Evolutionary conservation across 30 jellyfish, hydroid and myxozoan genomes (phyloP).

Genomic region (Mastigias papua): DNA sequence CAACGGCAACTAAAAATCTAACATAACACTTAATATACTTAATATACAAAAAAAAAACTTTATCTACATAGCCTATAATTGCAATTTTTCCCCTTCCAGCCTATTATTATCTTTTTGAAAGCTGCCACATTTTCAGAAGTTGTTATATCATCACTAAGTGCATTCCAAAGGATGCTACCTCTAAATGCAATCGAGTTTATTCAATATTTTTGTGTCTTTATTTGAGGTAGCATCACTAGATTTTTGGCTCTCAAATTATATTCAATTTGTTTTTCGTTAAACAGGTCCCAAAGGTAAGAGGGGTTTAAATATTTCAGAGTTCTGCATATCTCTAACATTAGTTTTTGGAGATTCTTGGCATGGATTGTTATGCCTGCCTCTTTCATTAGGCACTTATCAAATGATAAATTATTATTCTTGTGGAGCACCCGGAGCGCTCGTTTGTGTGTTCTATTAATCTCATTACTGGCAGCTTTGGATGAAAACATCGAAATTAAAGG

Average conservation of each 20-base stretch:
- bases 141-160: slow-evolving; percentile 18
- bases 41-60: not conserved
- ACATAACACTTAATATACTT: no score
- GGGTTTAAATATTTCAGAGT: slow-evolving; percentile 49
- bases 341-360: slow-evolving; percentile 36
- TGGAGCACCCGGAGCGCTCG: slow-evolving; percentile 30
- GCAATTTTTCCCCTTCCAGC: not conserved
- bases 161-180: slow-evolving; percentile 23
- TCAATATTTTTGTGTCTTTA: slow-evolving; percentile 28
- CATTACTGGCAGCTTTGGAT: slow-evolving; percentile 36
- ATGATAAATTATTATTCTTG: slow-evolving; percentile 35
- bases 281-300: slow-evolving; percentile 45
- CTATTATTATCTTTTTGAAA: not conserved
- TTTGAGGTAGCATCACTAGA: slow-evolving; percentile 1
- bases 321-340: slow-evolving; percentile 38
- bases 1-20: no score
- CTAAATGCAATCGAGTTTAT: slow-evolving; percentile 46
- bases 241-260: slow-evolving; percentile 24
- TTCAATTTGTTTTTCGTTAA: slow-evolving; percentile 33
- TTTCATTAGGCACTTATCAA: slow-evolving; percentile 20
- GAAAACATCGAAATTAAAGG: slow-evolving; percentile 44
- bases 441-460: slow-evolving; percentile 35
- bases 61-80: not conserved
- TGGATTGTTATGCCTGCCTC: slow-evolving; percentile 41
- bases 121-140: not conserved